Evolutionary conservation across 1,140 invertebrate species (phyloP), one percentile per base, ranked within the genome.

Genomic region (Nasonia vitripennis): DNA sequence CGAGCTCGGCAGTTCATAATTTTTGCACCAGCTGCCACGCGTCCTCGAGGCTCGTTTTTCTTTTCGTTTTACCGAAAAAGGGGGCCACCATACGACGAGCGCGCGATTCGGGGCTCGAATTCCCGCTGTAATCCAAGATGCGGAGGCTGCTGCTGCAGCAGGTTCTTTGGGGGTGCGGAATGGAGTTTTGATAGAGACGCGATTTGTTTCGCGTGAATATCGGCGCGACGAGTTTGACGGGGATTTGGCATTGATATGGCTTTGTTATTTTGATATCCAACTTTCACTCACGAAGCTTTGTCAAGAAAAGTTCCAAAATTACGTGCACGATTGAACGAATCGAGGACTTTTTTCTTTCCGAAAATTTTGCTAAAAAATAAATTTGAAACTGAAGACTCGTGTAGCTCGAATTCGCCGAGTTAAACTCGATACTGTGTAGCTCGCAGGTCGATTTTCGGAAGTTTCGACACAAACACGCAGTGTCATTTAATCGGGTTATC

Each of bases 21-120:
- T 71, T 71, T 34, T 71, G 70, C 74, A 23, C 74, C 74, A 75
- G 74, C 74, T 75, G 74, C 2, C 74, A 45, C 74, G 74, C 74
- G 37, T 75, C 74, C 55, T 62, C 55, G 74, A 37, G 11, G 31
- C 37, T 75, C 37, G 0, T 45, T 23, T 75, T 34, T 37, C 1
- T 45, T n/a, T 9, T 11, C 37, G 0, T 71, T 27, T 71, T 41
- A 14, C 34, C 27, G 17, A 74, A 75, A 45, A 37, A 75, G 9
- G 74, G 20, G 37, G 41, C 74, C 10, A 41, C 41, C 74, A 75
- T 75, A 48, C 74, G 74, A 45, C 74, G 14, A 75, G 74, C 74
- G 74, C 37, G 5, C 37, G 74, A 75, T 75, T 75, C 37, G 37
- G 10, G 70, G 27, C 17, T 75, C 74, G 37, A 75, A 41, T 75